Base-by-base conservation (phyloP, 2,888 invertebrate species). In the Scaptomyza polygonia region DNA sequence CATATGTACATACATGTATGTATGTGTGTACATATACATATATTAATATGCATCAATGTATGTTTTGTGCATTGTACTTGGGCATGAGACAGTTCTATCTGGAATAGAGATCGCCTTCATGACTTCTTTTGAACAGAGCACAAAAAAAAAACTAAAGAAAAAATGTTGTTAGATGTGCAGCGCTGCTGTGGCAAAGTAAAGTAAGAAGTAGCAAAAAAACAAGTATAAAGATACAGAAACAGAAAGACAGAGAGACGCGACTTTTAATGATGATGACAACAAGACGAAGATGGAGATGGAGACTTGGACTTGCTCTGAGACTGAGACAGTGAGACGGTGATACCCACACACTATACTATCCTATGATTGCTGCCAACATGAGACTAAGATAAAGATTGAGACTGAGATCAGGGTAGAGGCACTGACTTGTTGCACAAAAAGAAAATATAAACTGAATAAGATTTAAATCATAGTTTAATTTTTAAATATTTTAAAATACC, bases 201-300 rank as follows among this genome's bases (percentile, higher is more conserved):
- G 42, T 43, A 36, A 52, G 39, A 47, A 16, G 9, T 16, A 39
- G 5, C 14, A 14, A 39, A 36, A 52, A 34, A 39, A 36, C 49
- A 49, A 43, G 47, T 21, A 56, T 58, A 63, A 44, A 72, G 48
- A 54, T 48, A 55, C 40, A 59, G 47, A 44, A 40, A 36, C n/a
- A 32, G 36, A 47, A 45, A 47, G 48, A 56, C 39, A 57, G 16
- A 25, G 39, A 18, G 44, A 57, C 53, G 43, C 44, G 54, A 48
- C 63, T 57, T 68, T 73, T 78, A 83, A 79, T 80, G 78, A 72
- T 72, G 72, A 79, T 71, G 72, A 54, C 67, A 68, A 69, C 54
- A 42, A 64, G 64, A 48, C 51, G 29, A 9, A 36, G 55, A 44
- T 21, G 42, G 42, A 36, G 55, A 44, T 21, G 42, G 42, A 21